Evolutionary conservation across 2,113 vertebrate genomes (phyloP).

Genomic region (Caranx ignobilis): DNA sequence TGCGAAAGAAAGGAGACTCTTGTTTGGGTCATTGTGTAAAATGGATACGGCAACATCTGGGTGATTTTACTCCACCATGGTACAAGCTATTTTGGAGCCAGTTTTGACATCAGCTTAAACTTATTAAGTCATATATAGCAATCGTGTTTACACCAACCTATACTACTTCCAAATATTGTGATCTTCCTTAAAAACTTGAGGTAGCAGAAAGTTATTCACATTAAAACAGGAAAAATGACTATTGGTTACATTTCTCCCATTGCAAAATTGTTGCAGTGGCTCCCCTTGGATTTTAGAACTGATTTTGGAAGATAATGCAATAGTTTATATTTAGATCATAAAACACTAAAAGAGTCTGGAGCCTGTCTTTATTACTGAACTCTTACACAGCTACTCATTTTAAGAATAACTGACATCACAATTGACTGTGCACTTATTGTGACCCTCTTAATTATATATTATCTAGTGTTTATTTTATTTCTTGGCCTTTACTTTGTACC

Average conservation of each 20-base stretch:
- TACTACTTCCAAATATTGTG: too few relatives aligned
- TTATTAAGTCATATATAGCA: too few relatives aligned
- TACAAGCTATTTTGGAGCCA: too few relatives aligned
- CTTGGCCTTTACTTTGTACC: background rate
- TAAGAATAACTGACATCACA: too few relatives aligned
- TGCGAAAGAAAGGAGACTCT: too few relatives aligned
- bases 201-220: background rate
- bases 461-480: background rate
- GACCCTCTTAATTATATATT: background rate
- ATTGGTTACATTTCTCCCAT: background rate
- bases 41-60: too few relatives aligned
- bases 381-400: background rate
- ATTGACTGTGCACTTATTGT: too few relatives aligned
- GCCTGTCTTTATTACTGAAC: background rate
- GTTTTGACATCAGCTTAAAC: too few relatives aligned
- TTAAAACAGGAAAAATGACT: too few relatives aligned
- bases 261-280: background rate
- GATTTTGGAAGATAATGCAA: background rate
- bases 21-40: too few relatives aligned
- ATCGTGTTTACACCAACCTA: background rate
- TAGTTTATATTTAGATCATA: background rate
- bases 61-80: too few relatives aligned
- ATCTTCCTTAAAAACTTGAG: too few relatives aligned
- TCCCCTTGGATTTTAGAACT: background rate
- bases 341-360: background rate